A percentile compares a stretch with the other conserved stretches of the same genome.
phyloP scores from a whole-genome alignment of 2,113 vertebrate species.

The Pomatorhinus ruficollis region DNA sequence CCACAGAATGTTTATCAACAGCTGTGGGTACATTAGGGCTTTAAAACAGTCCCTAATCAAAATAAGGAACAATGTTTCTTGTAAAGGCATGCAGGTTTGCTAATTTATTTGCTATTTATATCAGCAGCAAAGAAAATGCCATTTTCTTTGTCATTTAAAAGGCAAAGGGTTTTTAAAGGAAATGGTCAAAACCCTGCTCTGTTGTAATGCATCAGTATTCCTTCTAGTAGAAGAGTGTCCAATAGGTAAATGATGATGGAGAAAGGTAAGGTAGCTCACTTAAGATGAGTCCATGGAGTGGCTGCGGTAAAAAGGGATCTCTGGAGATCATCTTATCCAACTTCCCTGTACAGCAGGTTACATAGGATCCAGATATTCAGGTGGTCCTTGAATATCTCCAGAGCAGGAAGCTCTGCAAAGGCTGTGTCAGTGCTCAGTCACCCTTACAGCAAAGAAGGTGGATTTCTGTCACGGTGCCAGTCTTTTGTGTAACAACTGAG shows the following conservation, averaged over 20 bases:
- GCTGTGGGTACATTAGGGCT: background rate
- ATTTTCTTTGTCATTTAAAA: background rate
- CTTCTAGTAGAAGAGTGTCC: background rate
- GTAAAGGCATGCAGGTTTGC: background rate
- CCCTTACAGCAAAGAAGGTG: background rate
- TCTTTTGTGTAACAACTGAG: background rate
- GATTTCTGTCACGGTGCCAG: background rate
- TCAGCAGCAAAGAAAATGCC: background rate
- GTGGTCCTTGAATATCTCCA: background rate
- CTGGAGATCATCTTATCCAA: background rate
- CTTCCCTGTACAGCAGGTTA: background rate
- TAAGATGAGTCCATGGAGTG: fast-evolving
- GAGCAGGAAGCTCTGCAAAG: background rate
- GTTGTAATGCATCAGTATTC: background rate
- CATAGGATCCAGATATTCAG: background rate
- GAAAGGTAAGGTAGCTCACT: background rate
- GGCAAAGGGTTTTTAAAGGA: background rate
- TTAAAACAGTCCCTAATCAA: background rate
- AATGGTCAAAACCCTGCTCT: background rate
- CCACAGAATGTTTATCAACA: background rate
- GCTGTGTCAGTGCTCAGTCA: background rate
- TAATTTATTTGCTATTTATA: background rate
- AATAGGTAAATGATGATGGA: background rate
- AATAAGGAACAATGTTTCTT: background rate
- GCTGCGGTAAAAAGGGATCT: background rate